Base-by-base conservation (phyloP, 2,888 invertebrate genomes). In the Drosophila buzzatii region DNA sequence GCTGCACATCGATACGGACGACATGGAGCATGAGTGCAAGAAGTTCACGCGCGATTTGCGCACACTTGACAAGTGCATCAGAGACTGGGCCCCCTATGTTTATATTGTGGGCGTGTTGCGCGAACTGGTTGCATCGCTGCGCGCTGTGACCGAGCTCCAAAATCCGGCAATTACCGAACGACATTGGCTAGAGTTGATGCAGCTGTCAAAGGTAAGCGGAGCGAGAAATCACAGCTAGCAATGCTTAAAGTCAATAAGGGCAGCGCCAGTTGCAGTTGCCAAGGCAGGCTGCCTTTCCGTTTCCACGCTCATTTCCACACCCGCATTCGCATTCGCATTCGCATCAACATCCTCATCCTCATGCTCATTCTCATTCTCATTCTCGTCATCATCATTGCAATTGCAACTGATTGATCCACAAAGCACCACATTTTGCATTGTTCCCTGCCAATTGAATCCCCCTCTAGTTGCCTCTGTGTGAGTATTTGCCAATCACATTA, bases 141-240 rank as follows among this genome's bases (percentile, higher is more conserved):
- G 98, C 92, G 98, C 98, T 12, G 97, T 99, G 27, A 97, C 97
- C 23, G 98, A 99, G 92, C 94, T 99, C 35, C 98, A 99, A 93
- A 99, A 99, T 94, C 97, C 98, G 16, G 97, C 99, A 8, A 98
- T 99, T 89, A 95, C 97, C 83, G 98, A 98, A 79, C 95, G 99
- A 63, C 99, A 99, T 94, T 99, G 99, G 99, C 94, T 96, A 77
- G 98, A 99, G 92, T 94, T 99, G 55, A 98, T 99, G 97, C 96
- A 96, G 92, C 97, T 98, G 57, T 98, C 99, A 3, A 97, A 98
- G 95, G 97, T 97, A 93, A 80, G 73, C 66, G 64, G 23, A 49
- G 52, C 42, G 39, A 23, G 42, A 44, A 58, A 57, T 62, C 41
- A 37, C 59, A 45, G 59, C 79, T 51, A 67, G 42, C 47, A 47